Evolutionary conservation across 2,797 vertebrate genomes (phyloP), one percentile per base, ranked within the genome.

Genomic region (Melanotaenia trifasciata): DNA sequence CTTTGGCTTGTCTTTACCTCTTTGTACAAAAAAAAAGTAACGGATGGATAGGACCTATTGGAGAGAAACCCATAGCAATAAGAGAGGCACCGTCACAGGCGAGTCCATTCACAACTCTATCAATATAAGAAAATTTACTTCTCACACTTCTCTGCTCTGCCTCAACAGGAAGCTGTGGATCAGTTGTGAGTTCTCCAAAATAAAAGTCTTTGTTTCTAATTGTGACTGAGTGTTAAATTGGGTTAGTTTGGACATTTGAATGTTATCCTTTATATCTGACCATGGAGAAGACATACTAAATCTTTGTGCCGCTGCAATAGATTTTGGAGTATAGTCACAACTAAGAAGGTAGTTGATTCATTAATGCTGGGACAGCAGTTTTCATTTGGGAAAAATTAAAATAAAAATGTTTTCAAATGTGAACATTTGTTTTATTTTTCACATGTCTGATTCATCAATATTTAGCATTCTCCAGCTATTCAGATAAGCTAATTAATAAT

Each of bases 21-120:
- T 87, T 84, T 87, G 72, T 86, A 11, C 66, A 57, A 72, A 71
- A 70, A 79, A 70, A 79, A 33, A 60, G 62, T 78, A 58, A 10
- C 51, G 28, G 36, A 83, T 80, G 74, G 45, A 74, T 56, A 57
- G 74, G 62, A 58, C n/a, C 72, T 66, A n/a, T 58, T 78, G 67
- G 64, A 74, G 32, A 81, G 71, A 61, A 85, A 81, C 72, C 60
- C 74, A 68, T 43, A 57, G 61, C 74, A 47, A n/a, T 53, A 80
- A 87, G 74, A 78, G 81, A 80, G 61, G 30, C 58, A n/a, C 69
- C 68, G 64, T 72, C 76, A 70, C 80, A 79, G 64, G 56, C 53
- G 5, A 72, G 47, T 73, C 87, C 84, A 76, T 89, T 92, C 85
- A 86, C 86, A 83, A 82, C 74, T 78, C 63, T 50, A 51, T 85